Conservation (phyloP, 1,140 invertebrate genomes). For the Bombus fervidus region DNA sequence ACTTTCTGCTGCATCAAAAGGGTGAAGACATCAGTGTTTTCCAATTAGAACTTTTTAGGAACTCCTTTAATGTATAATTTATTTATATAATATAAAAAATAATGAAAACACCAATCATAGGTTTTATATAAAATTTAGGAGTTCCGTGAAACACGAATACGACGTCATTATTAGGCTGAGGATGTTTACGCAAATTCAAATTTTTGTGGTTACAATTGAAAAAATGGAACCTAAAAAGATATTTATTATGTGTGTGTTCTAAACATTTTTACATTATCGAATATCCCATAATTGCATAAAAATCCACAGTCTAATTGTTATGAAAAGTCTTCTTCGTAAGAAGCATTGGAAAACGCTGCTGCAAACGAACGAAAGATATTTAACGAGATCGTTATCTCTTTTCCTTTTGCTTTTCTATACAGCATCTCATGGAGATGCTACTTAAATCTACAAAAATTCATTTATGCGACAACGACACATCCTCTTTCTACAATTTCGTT, state of each 20-base stretch:
- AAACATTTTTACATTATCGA: too few relatives aligned
- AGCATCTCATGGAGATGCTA: constrained; percentile 54
- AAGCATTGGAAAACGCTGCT: constrained; percentile 19
- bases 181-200: too few relatives aligned
- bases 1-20: neutral
- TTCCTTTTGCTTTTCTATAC: constrained; percentile 1
- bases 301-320: too few relatives aligned
- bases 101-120: neutral
- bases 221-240: too few relatives aligned
- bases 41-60: neutral
- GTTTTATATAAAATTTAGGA: neutral
- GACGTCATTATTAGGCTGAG: too few relatives aligned
- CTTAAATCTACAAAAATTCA: constrained; percentile 57
- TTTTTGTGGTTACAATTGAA: too few relatives aligned
- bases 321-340: neutral
- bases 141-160: neutral
- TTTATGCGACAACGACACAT: constrained; percentile 41
- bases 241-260: too few relatives aligned
- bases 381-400: neutral
- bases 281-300: too few relatives aligned
- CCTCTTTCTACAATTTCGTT: constrained; percentile 47
- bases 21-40: constrained; percentile 17
- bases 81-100: neutral
- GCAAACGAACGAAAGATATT: neutral
- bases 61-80: neutral